phyloP scores from a whole-genome alignment of 2,113 vertebrate species.

The Spermophilus dauricus region DNA sequence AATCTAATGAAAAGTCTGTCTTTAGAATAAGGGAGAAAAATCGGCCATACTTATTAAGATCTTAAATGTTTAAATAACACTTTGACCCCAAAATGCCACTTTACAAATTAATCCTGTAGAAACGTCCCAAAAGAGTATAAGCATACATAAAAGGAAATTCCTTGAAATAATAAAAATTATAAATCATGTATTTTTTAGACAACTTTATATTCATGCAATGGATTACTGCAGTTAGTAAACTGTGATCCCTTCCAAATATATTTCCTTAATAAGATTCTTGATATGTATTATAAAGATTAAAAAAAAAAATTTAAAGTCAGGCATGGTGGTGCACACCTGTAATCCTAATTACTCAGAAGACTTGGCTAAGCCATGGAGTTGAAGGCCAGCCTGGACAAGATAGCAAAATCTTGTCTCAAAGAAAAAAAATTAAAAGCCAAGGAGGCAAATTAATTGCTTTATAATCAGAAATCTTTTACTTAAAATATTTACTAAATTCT shows the following conservation, averaged over 20 bases:
- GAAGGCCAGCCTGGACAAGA: background rate
- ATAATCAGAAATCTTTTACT: background rate
- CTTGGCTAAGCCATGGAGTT: background rate
- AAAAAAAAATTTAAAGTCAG: background rate
- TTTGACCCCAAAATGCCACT: background rate
- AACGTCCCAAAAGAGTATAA: background rate
- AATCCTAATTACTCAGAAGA: background rate
- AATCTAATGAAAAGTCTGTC: background rate
- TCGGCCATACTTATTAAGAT: background rate
- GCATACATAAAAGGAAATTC: background rate
- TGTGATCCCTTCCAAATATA: background rate
- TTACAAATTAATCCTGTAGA: background rate
- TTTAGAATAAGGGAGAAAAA: background rate
- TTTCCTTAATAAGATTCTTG: background rate
- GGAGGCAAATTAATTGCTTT: background rate
- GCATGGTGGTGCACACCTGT: background rate
- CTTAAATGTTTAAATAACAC: constrained; percentile 2
- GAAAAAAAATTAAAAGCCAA: background rate
- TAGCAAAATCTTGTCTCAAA: background rate
- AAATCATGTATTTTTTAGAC: constrained; percentile 17
- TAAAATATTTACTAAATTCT: constrained; percentile 19
- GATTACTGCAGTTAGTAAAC: background rate
- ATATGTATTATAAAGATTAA: background rate
- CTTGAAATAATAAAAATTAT: constrained; percentile 35
- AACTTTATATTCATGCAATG: background rate